Base-by-base conservation (phyloP, 2,888 invertebrate genomes). In the Graphium colonna region DNA sequence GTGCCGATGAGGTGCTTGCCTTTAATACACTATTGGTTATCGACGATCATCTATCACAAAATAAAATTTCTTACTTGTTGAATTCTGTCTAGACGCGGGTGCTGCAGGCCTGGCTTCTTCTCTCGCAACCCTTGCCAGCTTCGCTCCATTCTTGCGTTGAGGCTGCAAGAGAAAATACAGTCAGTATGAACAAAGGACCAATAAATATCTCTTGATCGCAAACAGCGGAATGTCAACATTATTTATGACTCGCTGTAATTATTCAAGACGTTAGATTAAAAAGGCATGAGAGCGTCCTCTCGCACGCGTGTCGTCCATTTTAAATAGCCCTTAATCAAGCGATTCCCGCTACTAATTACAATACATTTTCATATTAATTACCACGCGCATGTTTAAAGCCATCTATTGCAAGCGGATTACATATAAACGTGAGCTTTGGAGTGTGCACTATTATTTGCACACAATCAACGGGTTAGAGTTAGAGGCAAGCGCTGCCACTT, bases 101-200 rank as follows among this genome's bases (percentile, higher is more conserved):
- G 21, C 68, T 55, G 69, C 75, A 17, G 74, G 69, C 15, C 76
- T 66, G 0, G 76, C 68, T 62, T 85, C 78, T 58, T 85, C 87
- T 21, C 84, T 67, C 0, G 79, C 70, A 26, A 81, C 77, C 56
- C 88, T 70, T 12, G 77, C 79, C 50, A 78, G 64, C 50, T 76
- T 79, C 49, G 70, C 75, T 1, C 64, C 72, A 56, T 73, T 64
- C 45, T 76, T 75, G 5, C 77, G 74, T 36, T 71, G 63, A 42
- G 68, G 66, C 86, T 87, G 75, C 53, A 86, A 46, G 41, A 54
- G 39, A 49, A 4, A 42, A 52, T 15, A 8, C 3, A 17, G 47
- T 52, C 48, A 55, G 39, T 49, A 52, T 16, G 5, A 42, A 46
- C 47, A 47, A 15, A 21, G 15, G n/a, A 12, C 17, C 36, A 40